Evolutionary conservation across 1,140 invertebrate genomes (phyloP).

Genomic region (Lysiphlebus fabarum): DNA sequence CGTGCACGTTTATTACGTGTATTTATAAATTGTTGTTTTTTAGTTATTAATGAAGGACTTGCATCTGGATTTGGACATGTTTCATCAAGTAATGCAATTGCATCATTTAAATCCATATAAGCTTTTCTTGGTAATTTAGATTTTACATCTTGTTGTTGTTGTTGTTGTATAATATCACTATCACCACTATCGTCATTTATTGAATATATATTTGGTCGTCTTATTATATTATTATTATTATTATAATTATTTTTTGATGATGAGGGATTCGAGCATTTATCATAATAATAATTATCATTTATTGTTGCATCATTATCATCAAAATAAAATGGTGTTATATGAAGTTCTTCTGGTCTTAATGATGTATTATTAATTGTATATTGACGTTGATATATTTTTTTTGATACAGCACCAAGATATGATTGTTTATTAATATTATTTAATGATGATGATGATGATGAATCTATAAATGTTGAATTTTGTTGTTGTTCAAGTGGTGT

Average conservation of each 20-base stretch:
- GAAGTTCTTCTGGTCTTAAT: slow-evolving; percentile 43
- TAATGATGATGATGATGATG: slow-evolving; percentile 9
- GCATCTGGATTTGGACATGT: slow-evolving; percentile 48
- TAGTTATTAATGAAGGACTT: slow-evolving; percentile 45
- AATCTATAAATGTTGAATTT: not conserved
- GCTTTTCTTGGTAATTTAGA: slow-evolving; percentile 34
- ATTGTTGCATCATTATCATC: slow-evolving; percentile 26
- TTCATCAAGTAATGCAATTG: slow-evolving; percentile 50
- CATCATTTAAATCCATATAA: slow-evolving; percentile 49
- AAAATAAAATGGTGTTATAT: slow-evolving; percentile 42
- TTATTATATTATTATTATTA: slow-evolving; percentile 22
- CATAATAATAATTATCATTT: slow-evolving; percentile 24
- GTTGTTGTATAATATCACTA: slow-evolving; percentile 27
- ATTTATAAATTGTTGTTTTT: slow-evolving; percentile 44
- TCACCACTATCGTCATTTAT: slow-evolving; percentile 48
- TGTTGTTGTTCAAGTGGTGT: too few relatives aligned
- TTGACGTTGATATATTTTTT: slow-evolving; percentile 23
- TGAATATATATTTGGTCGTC: slow-evolving; percentile 29
- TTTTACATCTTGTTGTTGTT: not conserved
- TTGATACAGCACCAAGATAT: slow-evolving; percentile 28
- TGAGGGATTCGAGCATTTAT: slow-evolving; percentile 45
- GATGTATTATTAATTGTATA: slow-evolving; percentile 22
- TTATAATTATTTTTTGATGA: slow-evolving; percentile 21
- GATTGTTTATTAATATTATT: slow-evolving; percentile 1
- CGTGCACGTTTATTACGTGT: slow-evolving; percentile 43